A percentile compares a stretch with the other conserved stretches of the same genome.
phyloP scores from a whole-genome alignment of 2,113 vertebrate species.

The Plecturocebus donacophilus region DNA sequence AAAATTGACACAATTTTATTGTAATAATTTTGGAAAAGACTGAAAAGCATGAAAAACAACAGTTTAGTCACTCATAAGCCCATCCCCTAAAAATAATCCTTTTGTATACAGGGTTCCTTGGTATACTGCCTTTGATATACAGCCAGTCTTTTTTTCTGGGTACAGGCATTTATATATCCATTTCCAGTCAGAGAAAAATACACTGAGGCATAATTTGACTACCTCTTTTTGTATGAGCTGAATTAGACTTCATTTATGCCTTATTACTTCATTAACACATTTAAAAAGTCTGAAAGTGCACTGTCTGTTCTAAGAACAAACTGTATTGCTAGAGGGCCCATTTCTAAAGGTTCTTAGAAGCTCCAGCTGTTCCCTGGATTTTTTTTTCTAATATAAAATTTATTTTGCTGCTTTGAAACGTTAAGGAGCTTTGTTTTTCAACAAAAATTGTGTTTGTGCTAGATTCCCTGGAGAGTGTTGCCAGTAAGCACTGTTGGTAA shows the following conservation, averaged over 20 bases:
- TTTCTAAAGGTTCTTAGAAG: constrained; percentile 53
- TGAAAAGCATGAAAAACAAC: constrained; percentile 5
- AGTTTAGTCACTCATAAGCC: constrained; percentile 22
- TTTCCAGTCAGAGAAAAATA: constrained; percentile 47
- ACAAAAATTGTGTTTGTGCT: constrained; percentile 69
- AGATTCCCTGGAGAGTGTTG: constrained; percentile 45
- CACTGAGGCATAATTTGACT: constrained; percentile 20
- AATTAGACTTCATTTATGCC: constrained; percentile 49
- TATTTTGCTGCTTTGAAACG: constrained; percentile 63
- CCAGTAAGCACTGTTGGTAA: constrained; percentile 65
- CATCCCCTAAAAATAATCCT: constrained; percentile 2
- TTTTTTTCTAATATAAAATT: constrained; percentile 55
- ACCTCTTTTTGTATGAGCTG: not conserved
- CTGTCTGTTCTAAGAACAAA: constrained; percentile 9
- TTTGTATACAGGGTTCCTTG: not conserved
- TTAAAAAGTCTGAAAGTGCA: constrained; percentile 35
- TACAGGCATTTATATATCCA: constrained; percentile 8
- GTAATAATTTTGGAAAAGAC: constrained; percentile 41
- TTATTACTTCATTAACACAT: not conserved
- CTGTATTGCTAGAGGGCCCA: not conserved
- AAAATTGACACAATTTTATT: not conserved
- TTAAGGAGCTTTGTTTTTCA: constrained; percentile 65
- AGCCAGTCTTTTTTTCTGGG: not conserved
- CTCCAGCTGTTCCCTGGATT: constrained; percentile 60
- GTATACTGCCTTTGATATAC: not conserved